Evolutionary conservation across 2,113 vertebrate species (phyloP), one percentile per base, ranked within the genome.

Genomic region (Lagopus leucura): DNA sequence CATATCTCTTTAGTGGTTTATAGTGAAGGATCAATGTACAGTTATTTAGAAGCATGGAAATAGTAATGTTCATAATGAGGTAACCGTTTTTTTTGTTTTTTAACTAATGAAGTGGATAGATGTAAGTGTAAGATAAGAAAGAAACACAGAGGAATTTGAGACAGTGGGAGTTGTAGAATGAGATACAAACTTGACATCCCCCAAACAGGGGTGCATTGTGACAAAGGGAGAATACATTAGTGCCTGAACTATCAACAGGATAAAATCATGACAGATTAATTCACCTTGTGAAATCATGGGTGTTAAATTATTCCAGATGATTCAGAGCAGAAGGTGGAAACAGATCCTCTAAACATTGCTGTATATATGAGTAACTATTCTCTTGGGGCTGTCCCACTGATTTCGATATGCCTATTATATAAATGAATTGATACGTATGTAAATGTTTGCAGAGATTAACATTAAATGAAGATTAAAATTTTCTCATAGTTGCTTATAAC

Each of bases 271-370:
- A 54, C 91, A 57, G 71, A 57, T 57, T 40, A 57, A 82, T 43
- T 94, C 64, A 93, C 61, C 38, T 83, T 67, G 80, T 3, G 22
- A 86, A 92, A 27, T 1, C 67, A 54, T 54, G 66, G n/a, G 15
- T 66, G 69, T 38, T 88, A 72, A 71, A 65, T 84, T 54, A 65
- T 40, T 84, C 63, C 47, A 69, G 86, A 52, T 94, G 92, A 96
- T 86, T 95, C 90, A 93, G 70, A 82, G 48, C 15, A 82, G 77
- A 89, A 89, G 66, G 38, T 90, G 85, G 90, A 96, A 94, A 75
- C 75, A 24, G 69, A 89, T 79, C n/a, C 58, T 76, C 45, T 9
- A 82, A 81, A 79, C 48, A 89, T 34, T 88, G 79, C 21, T 38
- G 10, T 64, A 76, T 47, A 36, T 30, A 82, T 92, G 81, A 94